phyloP scores from a whole-genome alignment of 2,888 invertebrate species.

The Aporophyla lueneburgensis region DNA sequence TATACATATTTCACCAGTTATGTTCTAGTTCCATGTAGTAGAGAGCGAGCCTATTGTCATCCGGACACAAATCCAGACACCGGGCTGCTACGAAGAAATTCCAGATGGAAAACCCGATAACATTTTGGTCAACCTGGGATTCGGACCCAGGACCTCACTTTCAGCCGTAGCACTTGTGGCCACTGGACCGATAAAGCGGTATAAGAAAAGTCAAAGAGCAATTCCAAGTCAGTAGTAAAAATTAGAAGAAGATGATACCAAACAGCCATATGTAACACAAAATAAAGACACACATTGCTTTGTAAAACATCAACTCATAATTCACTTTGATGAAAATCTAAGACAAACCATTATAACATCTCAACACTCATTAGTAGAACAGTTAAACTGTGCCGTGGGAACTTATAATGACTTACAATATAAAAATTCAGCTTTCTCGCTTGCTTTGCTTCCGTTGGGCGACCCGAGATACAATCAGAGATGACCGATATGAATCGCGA shows the following conservation, averaged over 20 bases:
- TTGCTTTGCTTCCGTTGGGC: conserved; percentile 84
- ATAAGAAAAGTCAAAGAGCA: background rate
- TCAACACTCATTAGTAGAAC: conserved; percentile 39
- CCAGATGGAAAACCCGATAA: too few species aligned
- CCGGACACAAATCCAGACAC: background rate
- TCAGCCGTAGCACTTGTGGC: too few species aligned
- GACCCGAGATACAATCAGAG: conserved; percentile 84
- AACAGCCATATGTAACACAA: background rate
- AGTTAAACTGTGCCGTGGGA: conserved; percentile 83
- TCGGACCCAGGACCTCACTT: too few species aligned
- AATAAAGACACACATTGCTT: conserved; percentile 2
- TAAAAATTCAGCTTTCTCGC: conserved; percentile 88
- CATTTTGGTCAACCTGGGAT: too few species aligned
- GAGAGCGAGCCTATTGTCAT: background rate
- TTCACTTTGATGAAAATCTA: conserved; percentile 16
- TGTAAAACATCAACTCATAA: background rate
- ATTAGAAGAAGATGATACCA: background rate
- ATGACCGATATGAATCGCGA: conserved; percentile 82
- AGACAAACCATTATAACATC: conserved; percentile 4
- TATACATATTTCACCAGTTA: background rate
- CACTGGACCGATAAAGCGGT: too few species aligned
- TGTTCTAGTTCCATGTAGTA: background rate
- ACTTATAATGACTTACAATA: conserved; percentile 78
- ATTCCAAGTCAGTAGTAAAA: background rate
- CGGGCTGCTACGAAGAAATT: too few species aligned